Percentiles rank a stretch among this genome's conserved stretches.
These are phyloP conservation scores for Campaea margaritaria DNA, from an alignment of 2,888 invertebrate species.

Conservation along the genomic window DNA sequence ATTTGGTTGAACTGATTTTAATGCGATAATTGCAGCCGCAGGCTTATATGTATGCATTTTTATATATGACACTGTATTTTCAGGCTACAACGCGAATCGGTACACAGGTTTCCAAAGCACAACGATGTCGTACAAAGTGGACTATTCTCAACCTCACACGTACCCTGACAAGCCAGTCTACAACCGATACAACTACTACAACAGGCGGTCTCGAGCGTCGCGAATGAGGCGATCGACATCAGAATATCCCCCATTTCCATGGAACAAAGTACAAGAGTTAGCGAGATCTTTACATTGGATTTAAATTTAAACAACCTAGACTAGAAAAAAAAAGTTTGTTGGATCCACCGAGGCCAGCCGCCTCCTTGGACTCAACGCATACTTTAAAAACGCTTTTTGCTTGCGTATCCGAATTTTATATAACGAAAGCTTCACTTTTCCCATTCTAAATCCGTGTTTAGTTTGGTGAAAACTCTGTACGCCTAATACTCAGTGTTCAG, in stretches of 20 bases:
- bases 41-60: too few species aligned
- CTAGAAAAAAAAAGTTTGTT: constrained; percentile 71
- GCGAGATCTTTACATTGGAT: constrained; percentile 89
- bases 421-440: constrained; percentile 57
- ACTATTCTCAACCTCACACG: constrained; percentile 78
- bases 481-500: constrained; percentile 65
- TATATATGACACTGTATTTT: constrained; percentile 23
- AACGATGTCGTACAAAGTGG: constrained; percentile 80
- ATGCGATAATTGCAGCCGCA: too few species aligned
- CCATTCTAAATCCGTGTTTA: constrained; percentile 69
- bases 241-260: constrained; percentile 89
- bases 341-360: constrained; percentile 72
- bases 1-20: too few species aligned
- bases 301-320: constrained; percentile 51
- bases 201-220: constrained; percentile 74
- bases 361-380: constrained; percentile 79
- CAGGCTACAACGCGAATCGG: constrained; percentile 77
- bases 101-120: constrained; percentile 75
- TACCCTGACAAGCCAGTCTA: constrained; percentile 77
- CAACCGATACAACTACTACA: constrained; percentile 79
- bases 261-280: constrained; percentile 90
- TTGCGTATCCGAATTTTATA: constrained; percentile 49
- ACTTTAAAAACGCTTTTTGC: constrained; percentile 56
- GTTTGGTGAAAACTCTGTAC: constrained; percentile 63
- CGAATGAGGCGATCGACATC: constrained; percentile 71